A percentile compares a stretch with the other conserved stretches of the same genome.
Evolutionary conservation across 1,140 invertebrate species (phyloP).

Genomic region (Drosophila subpulchrella): DNA sequence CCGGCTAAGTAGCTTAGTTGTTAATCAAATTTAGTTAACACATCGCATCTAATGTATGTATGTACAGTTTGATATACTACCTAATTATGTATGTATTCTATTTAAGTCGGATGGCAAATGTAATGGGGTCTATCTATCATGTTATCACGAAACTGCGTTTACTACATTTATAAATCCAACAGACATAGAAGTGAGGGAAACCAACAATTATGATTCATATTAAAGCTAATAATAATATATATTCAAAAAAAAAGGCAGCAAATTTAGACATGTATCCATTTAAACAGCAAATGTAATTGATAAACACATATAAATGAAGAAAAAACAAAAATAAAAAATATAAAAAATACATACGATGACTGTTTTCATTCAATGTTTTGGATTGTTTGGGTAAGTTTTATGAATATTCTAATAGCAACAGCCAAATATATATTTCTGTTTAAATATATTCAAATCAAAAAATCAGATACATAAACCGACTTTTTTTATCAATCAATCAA

Average conservation of each 20-base stretch:
- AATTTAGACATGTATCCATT: slow-evolving; percentile 70
- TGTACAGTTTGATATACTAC: slow-evolving; percentile 59
- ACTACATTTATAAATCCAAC: slow-evolving; percentile 77
- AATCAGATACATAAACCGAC: neutral
- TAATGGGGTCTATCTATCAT: slow-evolving; percentile 65
- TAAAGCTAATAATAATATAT: slow-evolving; percentile 53
- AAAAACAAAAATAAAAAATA: slow-evolving; percentile 46
- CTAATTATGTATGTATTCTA: slow-evolving; percentile 36
- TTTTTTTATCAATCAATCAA: slow-evolving; percentile 33
- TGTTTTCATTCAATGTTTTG: neutral
- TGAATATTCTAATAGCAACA: neutral
- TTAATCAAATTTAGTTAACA: slow-evolving; percentile 73
- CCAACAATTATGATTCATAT: slow-evolving; percentile 49
- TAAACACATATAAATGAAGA: slow-evolving; percentile 52
- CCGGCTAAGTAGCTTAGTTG: slow-evolving; percentile 67
- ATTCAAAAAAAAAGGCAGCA: slow-evolving; percentile 57
- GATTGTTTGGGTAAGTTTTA: neutral
- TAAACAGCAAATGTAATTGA: slow-evolving; percentile 80
- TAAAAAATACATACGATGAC: slow-evolving; percentile 34
- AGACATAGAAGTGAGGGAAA: slow-evolving; percentile 41
- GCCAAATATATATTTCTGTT: neutral
- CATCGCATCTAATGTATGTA: slow-evolving; percentile 70
- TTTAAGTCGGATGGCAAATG: slow-evolving; percentile 47
- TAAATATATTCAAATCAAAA: neutral
- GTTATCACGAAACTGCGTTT: slow-evolving; percentile 78